phyloP scores from a whole-genome alignment of 2,113 vertebrate species.

The Campylomormyrus numenius region DNA sequence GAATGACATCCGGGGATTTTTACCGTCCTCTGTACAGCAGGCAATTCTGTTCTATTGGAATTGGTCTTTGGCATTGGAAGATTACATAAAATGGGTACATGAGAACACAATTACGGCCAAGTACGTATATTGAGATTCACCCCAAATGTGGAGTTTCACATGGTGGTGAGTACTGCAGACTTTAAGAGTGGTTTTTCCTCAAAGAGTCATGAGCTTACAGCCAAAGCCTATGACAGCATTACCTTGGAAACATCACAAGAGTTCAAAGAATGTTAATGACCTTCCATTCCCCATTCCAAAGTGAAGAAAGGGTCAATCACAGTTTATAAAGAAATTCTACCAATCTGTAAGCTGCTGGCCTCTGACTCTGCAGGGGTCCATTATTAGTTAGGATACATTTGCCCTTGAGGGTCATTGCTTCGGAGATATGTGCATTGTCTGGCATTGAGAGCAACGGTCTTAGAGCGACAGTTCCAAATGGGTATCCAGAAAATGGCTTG shows the following conservation, averaged over 20 bases:
- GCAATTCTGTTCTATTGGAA: neutral
- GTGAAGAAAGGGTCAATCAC: neutral
- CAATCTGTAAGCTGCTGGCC: neutral
- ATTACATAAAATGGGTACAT: neutral
- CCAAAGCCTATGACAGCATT: neutral
- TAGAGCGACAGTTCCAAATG: neutral
- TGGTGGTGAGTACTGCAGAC: neutral
- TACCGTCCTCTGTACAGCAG: neutral
- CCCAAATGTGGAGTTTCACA: neutral
- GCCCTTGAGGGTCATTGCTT: neutral
- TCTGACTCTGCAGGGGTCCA: neutral
- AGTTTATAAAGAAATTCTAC: neutral
- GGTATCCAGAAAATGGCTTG: neutral
- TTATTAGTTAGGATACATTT: neutral
- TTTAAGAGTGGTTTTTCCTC: neutral
- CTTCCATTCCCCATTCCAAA: neutral
- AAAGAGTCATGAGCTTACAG: neutral
- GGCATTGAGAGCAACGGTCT: neutral
- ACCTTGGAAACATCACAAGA: neutral
- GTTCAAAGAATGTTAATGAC: neutral
- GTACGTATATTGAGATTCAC: neutral
- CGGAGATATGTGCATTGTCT: neutral
- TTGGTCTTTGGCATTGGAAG: neutral
- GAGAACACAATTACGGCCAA: neutral
- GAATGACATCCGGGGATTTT: neutral